A percentile compares a stretch with the other conserved stretches of the same genome.
phyloP scores from a whole-genome alignment of 92 coral and sea anemone species.

The Porites divaricata region DNA sequence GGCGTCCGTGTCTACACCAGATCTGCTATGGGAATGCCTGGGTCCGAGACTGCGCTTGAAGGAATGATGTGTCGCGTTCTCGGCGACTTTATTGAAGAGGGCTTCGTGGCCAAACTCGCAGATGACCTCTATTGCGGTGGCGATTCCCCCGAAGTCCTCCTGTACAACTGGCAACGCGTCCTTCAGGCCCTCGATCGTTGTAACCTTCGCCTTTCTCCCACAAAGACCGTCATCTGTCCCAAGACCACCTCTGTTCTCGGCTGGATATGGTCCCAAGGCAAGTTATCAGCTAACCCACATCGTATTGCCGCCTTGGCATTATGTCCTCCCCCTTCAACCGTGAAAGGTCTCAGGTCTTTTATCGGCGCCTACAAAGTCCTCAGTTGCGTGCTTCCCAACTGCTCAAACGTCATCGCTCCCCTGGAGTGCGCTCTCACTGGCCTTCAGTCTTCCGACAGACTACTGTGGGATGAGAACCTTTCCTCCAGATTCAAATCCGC shows the following conservation, averaged over 20 bases:
- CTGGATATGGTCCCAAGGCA: too few relatives aligned
- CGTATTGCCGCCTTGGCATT: slow-evolving; percentile 53
- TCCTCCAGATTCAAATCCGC: slow-evolving; percentile 35
- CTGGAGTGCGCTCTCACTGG: slow-evolving; percentile 49
- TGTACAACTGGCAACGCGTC: slow-evolving; percentile 49
- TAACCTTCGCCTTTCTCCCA: slow-evolving; percentile 54
- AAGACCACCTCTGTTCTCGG: slow-evolving; percentile 50
- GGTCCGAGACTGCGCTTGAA: too few relatives aligned
- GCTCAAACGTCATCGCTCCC: slow-evolving; percentile 40
- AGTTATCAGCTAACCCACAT: slow-evolving; percentile 69
- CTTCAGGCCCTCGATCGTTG: slow-evolving; percentile 54
- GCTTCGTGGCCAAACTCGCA: slow-evolving; percentile 64
- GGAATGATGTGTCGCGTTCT: too few relatives aligned
- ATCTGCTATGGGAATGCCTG: too few relatives aligned
- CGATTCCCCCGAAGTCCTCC: slow-evolving; percentile 53
- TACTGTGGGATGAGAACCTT: slow-evolving; percentile 44
- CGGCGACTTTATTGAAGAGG: not conserved
- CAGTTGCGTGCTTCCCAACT: slow-evolving; percentile 42
- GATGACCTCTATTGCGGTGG: slow-evolving; percentile 70
- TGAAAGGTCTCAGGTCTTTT: slow-evolving; percentile 52
- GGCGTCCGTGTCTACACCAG: too few relatives aligned
- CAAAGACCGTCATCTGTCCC: slow-evolving; percentile 65
- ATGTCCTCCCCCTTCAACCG: slow-evolving; percentile 44
- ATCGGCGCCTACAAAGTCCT: slow-evolving; percentile 57
- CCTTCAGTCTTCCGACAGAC: slow-evolving; percentile 45